Evolutionary conservation across 2,797 vertebrate genomes (phyloP), one percentile per base, ranked within the genome.

Genomic region (Enteromius treurensis): DNA sequence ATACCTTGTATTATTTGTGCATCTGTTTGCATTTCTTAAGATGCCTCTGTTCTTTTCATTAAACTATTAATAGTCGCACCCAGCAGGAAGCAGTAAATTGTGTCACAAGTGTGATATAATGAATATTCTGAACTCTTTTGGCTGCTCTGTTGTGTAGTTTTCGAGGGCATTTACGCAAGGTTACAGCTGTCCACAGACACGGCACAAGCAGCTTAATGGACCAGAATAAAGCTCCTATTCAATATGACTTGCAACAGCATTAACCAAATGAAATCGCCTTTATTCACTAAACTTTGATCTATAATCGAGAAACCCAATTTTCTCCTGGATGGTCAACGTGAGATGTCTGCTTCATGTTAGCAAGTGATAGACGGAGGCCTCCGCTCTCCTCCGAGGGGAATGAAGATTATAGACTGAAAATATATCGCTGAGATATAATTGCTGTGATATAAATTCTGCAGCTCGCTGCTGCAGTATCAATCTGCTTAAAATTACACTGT

Each of bases 281-380:
- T 80, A 81, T 85, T 86, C 64, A 67, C 62, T 84, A 88, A 85
- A 87, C 83, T 84, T 85, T 78, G 83, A 86, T 85, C 81, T 70
- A 83, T 70, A 68, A 86, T 79, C 29, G 53, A 62, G 78, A 87
- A 81, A 84, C 71, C 70, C 34, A 69, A 73, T 84, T 84, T 78
- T 79, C 69, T 70, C 45, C 64, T 58, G 55, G 53, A 83, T 78
- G 82, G 81, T 77, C 81, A 77, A 15, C n/a, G 21, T n/a, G 17
- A 78, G 75, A 78, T 62, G 26, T 78, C 74, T 70, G 75, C 13
- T 49, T 64, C 42, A 71, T 71, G 67, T 71, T 62, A 58, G 47
- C 19, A 15, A 34, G 32, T 40, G 71, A 58, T 40, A 45, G 26
- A 78, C 17, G 5, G 42, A 62, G 40, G 23, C 65, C 8, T 69